Conservation (phyloP, 2,113 vertebrate species). For the Corythaixoides concolor region DNA sequence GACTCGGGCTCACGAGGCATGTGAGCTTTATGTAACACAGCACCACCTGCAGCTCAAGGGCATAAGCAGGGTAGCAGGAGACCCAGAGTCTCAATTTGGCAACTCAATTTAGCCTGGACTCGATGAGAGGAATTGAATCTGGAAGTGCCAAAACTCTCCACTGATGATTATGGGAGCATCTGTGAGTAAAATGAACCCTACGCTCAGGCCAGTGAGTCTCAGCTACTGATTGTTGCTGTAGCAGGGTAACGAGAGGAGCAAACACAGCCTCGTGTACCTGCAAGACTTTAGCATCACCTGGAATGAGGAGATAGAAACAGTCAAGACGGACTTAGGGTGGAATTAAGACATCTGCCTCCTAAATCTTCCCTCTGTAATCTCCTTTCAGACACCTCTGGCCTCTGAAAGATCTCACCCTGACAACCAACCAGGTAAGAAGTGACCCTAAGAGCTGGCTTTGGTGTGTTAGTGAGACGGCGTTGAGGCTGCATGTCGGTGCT, state of each 20-base stretch:
- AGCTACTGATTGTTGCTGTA: neutral
- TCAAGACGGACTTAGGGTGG: neutral
- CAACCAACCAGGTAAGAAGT: constrained; percentile 73
- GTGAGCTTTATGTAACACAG: neutral
- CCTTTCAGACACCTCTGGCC: constrained; percentile 79
- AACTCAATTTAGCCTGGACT: neutral
- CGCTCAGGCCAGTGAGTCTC: neutral
- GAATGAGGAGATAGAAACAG: neutral
- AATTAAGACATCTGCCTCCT: neutral
- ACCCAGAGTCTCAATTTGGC: neutral
- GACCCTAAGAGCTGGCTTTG: neutral
- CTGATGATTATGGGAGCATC: neutral
- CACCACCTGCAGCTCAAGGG: neutral
- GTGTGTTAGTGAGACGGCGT: neutral
- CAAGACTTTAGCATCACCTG: neutral
- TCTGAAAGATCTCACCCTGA: constrained; percentile 75
- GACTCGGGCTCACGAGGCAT: neutral
- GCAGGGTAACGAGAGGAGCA: neutral
- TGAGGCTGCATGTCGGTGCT: neutral
- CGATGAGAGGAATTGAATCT: neutral
- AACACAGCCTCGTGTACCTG: neutral
- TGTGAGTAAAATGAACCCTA: neutral
- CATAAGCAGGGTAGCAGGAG: neutral
- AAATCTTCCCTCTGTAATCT: neutral
- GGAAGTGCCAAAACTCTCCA: neutral